A percentile compares a stretch with the other conserved stretches of the same genome.
Conservation (phyloP, 2,888 invertebrate species). For the Tyria jacobaeae region DNA sequence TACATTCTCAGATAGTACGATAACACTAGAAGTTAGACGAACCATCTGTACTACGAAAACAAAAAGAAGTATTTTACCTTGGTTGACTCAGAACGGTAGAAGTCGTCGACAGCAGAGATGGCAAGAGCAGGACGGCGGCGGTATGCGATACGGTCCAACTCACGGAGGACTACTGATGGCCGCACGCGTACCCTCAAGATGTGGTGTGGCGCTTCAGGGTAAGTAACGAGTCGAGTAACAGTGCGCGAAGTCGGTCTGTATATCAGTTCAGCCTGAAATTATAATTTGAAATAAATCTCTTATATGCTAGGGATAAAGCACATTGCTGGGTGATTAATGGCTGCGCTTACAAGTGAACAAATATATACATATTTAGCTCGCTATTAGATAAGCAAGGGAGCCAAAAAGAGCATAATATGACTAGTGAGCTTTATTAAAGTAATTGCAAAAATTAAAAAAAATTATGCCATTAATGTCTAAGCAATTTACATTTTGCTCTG, state of each 20-base stretch:
- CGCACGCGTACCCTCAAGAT: slow-evolving; percentile 87
- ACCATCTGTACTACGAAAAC: neutral
- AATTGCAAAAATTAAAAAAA: neutral
- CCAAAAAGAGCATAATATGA: neutral
- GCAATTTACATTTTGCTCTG: neutral
- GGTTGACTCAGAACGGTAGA: slow-evolving; percentile 91
- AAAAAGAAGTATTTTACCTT: slow-evolving; percentile 83
- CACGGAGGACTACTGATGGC: slow-evolving; percentile 89
- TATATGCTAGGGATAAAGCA: slow-evolving; percentile 18
- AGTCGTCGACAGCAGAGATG: slow-evolving; percentile 90
- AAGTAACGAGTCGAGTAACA: slow-evolving; percentile 87
- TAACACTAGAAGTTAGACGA: neutral
- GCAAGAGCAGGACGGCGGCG: slow-evolving; percentile 87
- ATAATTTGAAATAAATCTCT: slow-evolving; percentile 16
- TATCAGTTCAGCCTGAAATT: slow-evolving; percentile 80
- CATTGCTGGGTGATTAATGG: slow-evolving; percentile 14
- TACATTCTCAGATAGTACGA: too few species aligned
- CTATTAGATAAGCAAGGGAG: neutral
- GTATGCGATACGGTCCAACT: slow-evolving; percentile 90
- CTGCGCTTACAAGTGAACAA: slow-evolving; percentile 20
- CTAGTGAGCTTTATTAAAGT: neutral
- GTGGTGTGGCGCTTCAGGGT: slow-evolving; percentile 86
- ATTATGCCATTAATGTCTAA: neutral
- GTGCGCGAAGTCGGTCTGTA: slow-evolving; percentile 80
- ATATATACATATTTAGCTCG: neutral